These are phyloP conservation scores for Thereva nobilitata DNA, from an alignment of 2,888 invertebrate genomes.

Conservation along the genomic window DNA sequence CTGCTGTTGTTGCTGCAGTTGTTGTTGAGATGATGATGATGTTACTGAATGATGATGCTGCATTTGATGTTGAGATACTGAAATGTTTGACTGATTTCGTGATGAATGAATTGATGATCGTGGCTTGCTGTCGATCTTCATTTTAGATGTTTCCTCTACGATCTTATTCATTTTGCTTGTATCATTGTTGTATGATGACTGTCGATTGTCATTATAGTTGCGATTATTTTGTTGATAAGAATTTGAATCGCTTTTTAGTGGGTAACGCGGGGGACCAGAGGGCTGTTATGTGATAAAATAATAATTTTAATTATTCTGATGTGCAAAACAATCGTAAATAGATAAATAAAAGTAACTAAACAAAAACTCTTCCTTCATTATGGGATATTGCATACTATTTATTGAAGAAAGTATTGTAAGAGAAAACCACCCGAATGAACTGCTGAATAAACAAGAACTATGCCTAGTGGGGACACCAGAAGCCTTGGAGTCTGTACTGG, in stretches of 20 bases:
- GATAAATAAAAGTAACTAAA: no score
- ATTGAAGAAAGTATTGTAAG: no score
- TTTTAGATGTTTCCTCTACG: conserved; percentile 49
- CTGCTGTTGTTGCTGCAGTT: conserved; percentile 51
- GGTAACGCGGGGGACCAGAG: conserved; percentile 13
- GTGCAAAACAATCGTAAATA: no score
- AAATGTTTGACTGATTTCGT: conserved; percentile 40
- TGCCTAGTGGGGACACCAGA: no score
- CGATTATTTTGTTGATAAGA: conserved; percentile 38
- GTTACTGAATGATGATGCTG: conserved; percentile 36
- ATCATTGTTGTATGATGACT: conserved; percentile 34
- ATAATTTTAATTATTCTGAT: no score
- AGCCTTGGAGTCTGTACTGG: no score
- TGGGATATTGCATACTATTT: no score
- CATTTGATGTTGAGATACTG: conserved; percentile 1
- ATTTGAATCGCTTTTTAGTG: conserved; percentile 39
- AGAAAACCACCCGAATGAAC: no score
- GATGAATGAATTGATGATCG: conserved; percentile 39
- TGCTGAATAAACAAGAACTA: no score
- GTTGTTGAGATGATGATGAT: conserved; percentile 15
- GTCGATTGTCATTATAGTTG: conserved; percentile 44
- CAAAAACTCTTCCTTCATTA: no score
- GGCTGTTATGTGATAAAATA: background rate
- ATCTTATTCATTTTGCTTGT: conserved; percentile 46
- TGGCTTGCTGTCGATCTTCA: conserved; percentile 47